Base-by-base conservation (phyloP, 1,140 invertebrate genomes). In the Probaryconus sp. region DNA sequence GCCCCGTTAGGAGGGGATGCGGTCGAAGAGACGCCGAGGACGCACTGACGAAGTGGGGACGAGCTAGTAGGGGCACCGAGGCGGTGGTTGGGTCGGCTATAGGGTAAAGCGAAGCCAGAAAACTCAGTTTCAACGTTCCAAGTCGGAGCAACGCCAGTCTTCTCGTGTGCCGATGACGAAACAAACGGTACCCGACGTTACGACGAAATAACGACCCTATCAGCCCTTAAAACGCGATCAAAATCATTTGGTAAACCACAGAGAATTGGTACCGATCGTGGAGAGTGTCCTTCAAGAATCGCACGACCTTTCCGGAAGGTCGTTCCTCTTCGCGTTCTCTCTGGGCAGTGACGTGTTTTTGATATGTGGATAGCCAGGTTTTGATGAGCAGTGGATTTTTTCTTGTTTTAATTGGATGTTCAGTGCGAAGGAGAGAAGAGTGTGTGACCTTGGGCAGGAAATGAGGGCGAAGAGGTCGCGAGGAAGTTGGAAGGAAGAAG, bases 51-150 rank as follows among this genome's bases (percentile, higher is more conserved):
- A 48, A 64, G 68, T 50, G 56, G 61, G 67, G 63, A 74, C 58
- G 35, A 45, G 40, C 43, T 45, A 58, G 60, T 35, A 11, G 20
- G 17, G 42, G 53, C 55, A 37, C 58, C 30, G 64, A 43, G 56
- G 71, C 64, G 47, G 58, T 61, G 68, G 58, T 64, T 67, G 61
- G 56, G 67, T 63, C 56, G 58, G 45, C 60, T 42, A 64, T 48
- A 68, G 79, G 69, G 75, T 76, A 77, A 78, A 76, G 75, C 75
- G 80, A 86, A 87, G 84, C 85, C 85, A 85, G 85, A 85, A 84
- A 86, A 85, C 84, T 83, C 82, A 85, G 82, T 85, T 58, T 69
- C 74, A 78, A 79, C 84, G 82, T 85, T 58, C 67, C 74, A 78
- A 79, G 77, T 65, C 72, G 77, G 80, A 83, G 63, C 76, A 79